Percentiles rank a stretch among this genome's conserved stretches.
Conservation (phyloP, 2,113 vertebrate species). For the Ginglymostoma cirratum region DNA sequence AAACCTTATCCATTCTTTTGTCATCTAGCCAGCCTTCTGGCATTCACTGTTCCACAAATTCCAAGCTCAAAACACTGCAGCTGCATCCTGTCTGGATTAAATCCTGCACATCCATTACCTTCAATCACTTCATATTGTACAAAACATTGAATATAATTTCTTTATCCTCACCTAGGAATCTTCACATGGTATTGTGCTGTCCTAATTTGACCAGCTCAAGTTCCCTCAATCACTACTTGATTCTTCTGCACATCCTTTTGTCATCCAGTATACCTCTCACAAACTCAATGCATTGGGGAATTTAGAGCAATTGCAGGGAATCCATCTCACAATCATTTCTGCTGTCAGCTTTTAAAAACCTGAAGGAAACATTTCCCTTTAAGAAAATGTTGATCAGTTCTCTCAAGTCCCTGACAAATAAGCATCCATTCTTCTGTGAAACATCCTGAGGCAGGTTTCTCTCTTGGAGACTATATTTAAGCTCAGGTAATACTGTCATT, state of each 20-base stretch:
- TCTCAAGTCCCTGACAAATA: neutral
- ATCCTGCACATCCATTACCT: neutral
- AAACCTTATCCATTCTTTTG: neutral
- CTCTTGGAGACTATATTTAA: neutral
- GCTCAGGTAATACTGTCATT: neutral
- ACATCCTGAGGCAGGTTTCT: neutral
- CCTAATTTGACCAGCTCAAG: neutral
- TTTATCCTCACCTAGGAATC: neutral
- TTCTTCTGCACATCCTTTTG: neutral
- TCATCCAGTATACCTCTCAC: neutral
- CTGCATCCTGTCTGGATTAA: neutral
- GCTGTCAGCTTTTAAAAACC: neutral
- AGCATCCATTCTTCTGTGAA: neutral
- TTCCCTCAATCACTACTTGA: neutral
- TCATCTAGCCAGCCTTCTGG: neutral
- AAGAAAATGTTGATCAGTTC: neutral
- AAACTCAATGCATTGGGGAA: neutral
- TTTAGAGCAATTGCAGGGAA: neutral
- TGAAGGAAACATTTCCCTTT: neutral
- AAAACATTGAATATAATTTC: neutral
- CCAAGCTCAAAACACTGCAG: neutral
- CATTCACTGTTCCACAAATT: neutral
- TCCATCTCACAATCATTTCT: neutral
- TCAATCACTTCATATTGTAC: neutral
- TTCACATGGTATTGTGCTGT: neutral